phyloP scores from a whole-genome alignment of 2,888 invertebrate species.

The Scaptomyza caliginosa region DNA sequence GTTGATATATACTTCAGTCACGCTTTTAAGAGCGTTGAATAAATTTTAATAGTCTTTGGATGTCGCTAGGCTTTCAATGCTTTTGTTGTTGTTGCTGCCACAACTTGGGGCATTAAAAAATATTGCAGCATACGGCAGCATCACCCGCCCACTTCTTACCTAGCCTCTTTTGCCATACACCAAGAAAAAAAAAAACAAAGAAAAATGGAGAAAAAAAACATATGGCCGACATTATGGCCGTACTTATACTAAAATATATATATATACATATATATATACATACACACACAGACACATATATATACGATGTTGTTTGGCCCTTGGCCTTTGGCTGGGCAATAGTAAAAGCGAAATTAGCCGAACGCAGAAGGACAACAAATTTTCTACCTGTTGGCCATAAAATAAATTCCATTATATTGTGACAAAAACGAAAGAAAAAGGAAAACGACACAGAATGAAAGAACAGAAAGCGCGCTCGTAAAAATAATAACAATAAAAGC shows the following conservation, averaged over 20 bases:
- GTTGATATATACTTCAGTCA: conserved; percentile 55
- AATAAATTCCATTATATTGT: conserved; percentile 77
- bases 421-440: conserved; percentile 43
- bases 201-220: conserved; percentile 15
- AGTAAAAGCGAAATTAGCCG: conserved; percentile 77
- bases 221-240: conserved; percentile 58
- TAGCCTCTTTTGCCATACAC: not conserved
- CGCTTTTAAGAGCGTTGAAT: conserved; percentile 68
- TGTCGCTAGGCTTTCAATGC: conserved; percentile 52
- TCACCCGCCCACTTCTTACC: not conserved
- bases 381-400: conserved; percentile 81
- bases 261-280: conserved; percentile 31
- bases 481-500: conserved; percentile 80
- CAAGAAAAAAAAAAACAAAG: conserved; percentile 2
- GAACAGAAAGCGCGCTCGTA: conserved; percentile 58
- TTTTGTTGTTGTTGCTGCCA: conserved; percentile 31
- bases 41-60: conserved; percentile 79
- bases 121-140: conserved; percentile 42
- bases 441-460: conserved; percentile 22
- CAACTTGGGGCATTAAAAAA: conserved; percentile 70
- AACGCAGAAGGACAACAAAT: conserved; percentile 70
- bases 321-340: conserved; percentile 54
- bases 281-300: no score
- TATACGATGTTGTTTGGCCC: conserved; percentile 43
- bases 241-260: conserved; percentile 46